Percentiles rank a stretch among this genome's conserved stretches.
Conservation (phyloP, 2,888 invertebrate species). For the Acrocera orbiculus region DNA sequence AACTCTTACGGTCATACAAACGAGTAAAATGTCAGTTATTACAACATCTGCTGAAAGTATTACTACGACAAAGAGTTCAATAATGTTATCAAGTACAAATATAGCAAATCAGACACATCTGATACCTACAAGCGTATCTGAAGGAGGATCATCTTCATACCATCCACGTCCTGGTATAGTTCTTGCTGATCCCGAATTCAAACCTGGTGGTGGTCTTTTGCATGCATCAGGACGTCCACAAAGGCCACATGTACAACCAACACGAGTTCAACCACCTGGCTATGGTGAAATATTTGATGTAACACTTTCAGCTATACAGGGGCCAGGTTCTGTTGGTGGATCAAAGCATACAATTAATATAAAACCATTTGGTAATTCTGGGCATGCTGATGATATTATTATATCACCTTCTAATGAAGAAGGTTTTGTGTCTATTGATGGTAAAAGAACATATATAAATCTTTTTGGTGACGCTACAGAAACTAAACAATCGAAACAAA, state of each 20-base stretch:
- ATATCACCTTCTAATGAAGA: constrained; percentile 63
- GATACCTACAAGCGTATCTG: no score
- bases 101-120: no score
- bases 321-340: constrained; percentile 44
- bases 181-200: constrained; percentile 65
- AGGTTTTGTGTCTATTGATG: constrained; percentile 81
- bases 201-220: constrained; percentile 39
- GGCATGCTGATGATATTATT: constrained; percentile 44
- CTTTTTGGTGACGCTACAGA: constrained; percentile 49
- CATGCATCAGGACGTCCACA: constrained; percentile 20
- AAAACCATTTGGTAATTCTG: constrained; percentile 25
- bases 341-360: constrained; percentile 31
- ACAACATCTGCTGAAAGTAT: no score
- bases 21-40: no score
- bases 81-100: no score
- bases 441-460: constrained; percentile 75
- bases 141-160: constrained; percentile 32
- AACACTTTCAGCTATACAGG: constrained; percentile 74
- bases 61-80: no score
- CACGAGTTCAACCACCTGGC: constrained; percentile 32
- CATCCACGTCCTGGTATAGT: constrained; percentile 72
- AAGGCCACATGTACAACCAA: constrained; percentile 28
- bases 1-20: no score
- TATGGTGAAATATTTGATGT: constrained; percentile 76
- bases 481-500: constrained; percentile 20